Conservation (phyloP, 64 coral and sea anemone species). For the Pachyseris speciosa region DNA sequence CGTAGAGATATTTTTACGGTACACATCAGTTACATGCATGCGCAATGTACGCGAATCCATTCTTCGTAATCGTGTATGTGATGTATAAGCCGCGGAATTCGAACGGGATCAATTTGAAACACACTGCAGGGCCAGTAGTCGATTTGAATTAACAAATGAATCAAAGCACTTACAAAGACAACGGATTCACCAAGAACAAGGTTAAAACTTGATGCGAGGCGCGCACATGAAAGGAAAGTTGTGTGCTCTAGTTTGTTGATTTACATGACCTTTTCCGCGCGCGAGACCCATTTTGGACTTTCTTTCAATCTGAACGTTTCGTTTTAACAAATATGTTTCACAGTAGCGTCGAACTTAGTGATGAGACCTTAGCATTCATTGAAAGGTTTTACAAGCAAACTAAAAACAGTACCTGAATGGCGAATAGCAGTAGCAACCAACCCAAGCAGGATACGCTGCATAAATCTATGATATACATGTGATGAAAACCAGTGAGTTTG, state of each 20-base stretch:
- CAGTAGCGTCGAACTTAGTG: neutral
- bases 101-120: neutral
- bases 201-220: neutral
- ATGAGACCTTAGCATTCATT: neutral
- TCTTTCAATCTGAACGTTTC: neutral
- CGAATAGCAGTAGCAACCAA: neutral
- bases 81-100: too few relatives aligned
- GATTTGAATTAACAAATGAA: neutral
- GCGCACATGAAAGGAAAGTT: neutral
- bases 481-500: neutral
- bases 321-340: neutral
- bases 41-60: neutral
- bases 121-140: neutral
- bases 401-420: conserved; percentile 19
- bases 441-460: neutral
- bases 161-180: neutral
- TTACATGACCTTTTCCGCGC: neutral
- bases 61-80: too few relatives aligned
- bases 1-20: neutral
- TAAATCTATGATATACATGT: conserved; percentile 4
- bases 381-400: neutral
- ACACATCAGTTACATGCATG: neutral
- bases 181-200: neutral
- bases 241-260: neutral
- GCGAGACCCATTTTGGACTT: neutral